phyloP scores from a whole-genome alignment of 2,113 vertebrate genomes.

The Willisornis vidua region DNA sequence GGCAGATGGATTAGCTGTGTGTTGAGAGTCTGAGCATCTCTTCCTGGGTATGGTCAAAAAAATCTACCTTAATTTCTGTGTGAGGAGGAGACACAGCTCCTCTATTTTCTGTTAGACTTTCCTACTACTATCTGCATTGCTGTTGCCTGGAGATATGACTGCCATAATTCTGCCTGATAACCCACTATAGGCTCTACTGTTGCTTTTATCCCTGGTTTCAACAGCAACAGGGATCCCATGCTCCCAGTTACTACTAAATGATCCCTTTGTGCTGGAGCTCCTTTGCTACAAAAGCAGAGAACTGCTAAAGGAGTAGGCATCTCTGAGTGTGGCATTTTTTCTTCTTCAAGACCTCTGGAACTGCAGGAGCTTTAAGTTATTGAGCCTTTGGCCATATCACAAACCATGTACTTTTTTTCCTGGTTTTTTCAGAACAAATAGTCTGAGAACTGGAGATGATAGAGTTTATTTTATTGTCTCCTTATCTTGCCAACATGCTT shows the following conservation, averaged over 20 bases:
- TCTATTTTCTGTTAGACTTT: neutral
- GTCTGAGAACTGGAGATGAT: neutral
- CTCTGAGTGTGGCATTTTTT: neutral
- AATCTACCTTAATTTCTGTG: neutral
- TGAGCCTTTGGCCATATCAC: neutral
- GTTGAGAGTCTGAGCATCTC: neutral
- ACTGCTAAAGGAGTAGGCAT: neutral
- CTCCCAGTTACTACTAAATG: neutral
- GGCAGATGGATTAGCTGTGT: neutral
- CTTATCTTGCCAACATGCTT: neutral
- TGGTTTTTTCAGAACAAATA: neutral
- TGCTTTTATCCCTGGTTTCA: neutral
- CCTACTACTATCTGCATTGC: neutral
- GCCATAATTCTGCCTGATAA: neutral
- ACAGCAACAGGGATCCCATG: neutral
- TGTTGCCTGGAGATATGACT: neutral
- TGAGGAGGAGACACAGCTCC: neutral
- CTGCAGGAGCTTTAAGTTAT: neutral
- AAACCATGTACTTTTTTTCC: neutral
- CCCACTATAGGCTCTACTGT: neutral
- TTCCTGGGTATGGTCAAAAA: neutral
- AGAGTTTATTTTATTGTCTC: neutral
- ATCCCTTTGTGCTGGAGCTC: neutral
- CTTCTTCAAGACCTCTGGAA: neutral
- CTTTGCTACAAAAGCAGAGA: neutral